A percentile compares a stretch with the other conserved stretches of the same genome.
Evolutionary conservation across 2,888 invertebrate species (phyloP).

Genomic region (Lasioglossum zephyrum): DNA sequence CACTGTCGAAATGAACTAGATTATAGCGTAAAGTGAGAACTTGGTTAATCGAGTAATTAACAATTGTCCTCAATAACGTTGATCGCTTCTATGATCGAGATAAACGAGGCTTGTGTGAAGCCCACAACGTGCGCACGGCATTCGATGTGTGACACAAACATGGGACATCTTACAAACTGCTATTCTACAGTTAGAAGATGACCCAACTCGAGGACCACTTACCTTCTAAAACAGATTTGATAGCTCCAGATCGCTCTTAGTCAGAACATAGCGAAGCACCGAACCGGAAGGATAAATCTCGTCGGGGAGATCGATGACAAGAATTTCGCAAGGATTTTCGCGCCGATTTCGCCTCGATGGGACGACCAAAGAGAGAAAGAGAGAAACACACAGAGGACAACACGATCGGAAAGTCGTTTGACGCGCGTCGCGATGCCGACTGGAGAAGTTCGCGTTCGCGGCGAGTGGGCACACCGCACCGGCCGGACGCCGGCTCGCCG

Average conservation of each 20-base stretch:
- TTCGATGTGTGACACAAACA: background rate
- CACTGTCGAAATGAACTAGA: too few species aligned
- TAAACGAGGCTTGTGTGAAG: too few species aligned
- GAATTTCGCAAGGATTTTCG: background rate
- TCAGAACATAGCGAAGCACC: background rate
- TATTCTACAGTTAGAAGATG: background rate
- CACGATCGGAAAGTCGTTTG: conserved; percentile 61
- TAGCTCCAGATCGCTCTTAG: background rate
- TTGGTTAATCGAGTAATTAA: too few species aligned
- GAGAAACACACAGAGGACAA: background rate
- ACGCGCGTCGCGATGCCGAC: conserved; percentile 78
- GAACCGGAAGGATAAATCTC: background rate
- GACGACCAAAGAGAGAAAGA: background rate
- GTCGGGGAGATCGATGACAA: background rate
- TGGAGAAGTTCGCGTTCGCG: conserved; percentile 64
- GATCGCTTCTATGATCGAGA: too few species aligned
- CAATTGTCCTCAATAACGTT: too few species aligned
- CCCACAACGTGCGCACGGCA: too few species aligned
- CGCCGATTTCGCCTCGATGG: background rate
- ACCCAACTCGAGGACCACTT: background rate
- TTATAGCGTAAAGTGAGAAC: too few species aligned
- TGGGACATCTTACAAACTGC: background rate
- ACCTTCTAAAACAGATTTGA: conserved; percentile 11
- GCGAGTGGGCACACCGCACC: conserved; percentile 50
- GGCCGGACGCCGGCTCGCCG: conserved; percentile 36